Percentiles rank a stretch among this genome's conserved stretches.
These are phyloP conservation scores for Wiebesia pumilae DNA, from an alignment of 1,140 invertebrate species.

Conservation along the genomic window DNA sequence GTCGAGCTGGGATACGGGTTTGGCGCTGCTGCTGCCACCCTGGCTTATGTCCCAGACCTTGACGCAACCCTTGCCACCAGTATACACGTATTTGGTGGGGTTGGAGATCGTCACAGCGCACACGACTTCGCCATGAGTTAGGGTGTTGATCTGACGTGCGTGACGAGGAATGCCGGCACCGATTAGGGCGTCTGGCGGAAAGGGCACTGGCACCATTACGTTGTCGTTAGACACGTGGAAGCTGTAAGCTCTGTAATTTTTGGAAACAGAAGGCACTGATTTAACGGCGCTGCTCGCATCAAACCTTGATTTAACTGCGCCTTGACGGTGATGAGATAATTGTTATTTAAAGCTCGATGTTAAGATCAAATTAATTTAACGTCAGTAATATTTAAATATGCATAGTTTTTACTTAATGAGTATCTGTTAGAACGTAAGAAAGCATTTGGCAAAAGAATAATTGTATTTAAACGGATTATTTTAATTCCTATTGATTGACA, in stretches of 20 bases:
- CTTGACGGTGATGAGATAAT: no score
- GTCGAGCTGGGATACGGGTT: slow-evolving; percentile 87
- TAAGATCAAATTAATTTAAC: no score
- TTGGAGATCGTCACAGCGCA: slow-evolving; percentile 91
- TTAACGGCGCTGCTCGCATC: no score
- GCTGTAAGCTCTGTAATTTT: slow-evolving; percentile 80
- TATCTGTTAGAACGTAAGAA: no score
- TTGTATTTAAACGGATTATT: no score
- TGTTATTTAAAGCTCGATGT: no score
- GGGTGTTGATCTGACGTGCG: slow-evolving; percentile 84
- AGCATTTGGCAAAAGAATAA: no score
- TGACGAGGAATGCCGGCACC: slow-evolving; percentile 93
- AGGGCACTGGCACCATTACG: slow-evolving; percentile 86
- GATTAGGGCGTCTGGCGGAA: slow-evolving; percentile 90
- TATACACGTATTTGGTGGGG: slow-evolving; percentile 89
- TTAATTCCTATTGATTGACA: no score
- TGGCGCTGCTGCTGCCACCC: slow-evolving; percentile 78
- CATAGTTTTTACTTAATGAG: no score
- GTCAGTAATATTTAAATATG: no score
- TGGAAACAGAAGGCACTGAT: neutral
- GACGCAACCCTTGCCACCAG: slow-evolving; percentile 93
- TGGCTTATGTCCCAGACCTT: slow-evolving; percentile 90
- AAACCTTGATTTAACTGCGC: no score
- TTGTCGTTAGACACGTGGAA: slow-evolving; percentile 84
- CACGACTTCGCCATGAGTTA: slow-evolving; percentile 90